Conservation (phyloP, 2,113 vertebrate species). For the Protobothrops mucrosquamatus region DNA sequence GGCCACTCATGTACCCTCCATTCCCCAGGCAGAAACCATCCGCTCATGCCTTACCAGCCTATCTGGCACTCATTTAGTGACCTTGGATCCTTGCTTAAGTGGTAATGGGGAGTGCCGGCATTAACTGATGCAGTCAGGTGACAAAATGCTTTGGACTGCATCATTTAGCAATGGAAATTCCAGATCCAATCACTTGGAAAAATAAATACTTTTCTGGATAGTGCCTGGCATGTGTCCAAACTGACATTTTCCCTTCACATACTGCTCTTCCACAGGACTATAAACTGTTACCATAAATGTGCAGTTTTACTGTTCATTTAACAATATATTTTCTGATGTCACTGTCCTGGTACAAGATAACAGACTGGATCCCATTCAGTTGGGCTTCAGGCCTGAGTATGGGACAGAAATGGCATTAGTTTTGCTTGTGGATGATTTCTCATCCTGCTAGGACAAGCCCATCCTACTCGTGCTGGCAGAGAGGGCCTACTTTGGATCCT, state of each 20-base stretch:
- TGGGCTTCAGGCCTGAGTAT: background rate
- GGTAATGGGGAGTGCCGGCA: background rate
- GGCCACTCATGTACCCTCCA: background rate
- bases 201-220: background rate
- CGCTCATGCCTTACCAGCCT: background rate
- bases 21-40: background rate
- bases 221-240: background rate
- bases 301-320: background rate
- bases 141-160: background rate
- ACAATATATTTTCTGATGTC: background rate
- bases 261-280: background rate
- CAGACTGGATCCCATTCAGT: background rate
- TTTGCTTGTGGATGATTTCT: background rate
- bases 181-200: background rate
- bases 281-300: background rate
- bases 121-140: background rate
- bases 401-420: background rate
- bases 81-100: background rate
- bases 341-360: background rate
- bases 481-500: background rate
- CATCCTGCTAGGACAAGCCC: background rate
- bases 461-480: background rate
- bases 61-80: background rate
- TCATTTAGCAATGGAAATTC: background rate
- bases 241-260: background rate